Evolutionary conservation across 2,113 vertebrate genomes (phyloP).

Genomic region (Tympanuchus pallidicinctus): DNA sequence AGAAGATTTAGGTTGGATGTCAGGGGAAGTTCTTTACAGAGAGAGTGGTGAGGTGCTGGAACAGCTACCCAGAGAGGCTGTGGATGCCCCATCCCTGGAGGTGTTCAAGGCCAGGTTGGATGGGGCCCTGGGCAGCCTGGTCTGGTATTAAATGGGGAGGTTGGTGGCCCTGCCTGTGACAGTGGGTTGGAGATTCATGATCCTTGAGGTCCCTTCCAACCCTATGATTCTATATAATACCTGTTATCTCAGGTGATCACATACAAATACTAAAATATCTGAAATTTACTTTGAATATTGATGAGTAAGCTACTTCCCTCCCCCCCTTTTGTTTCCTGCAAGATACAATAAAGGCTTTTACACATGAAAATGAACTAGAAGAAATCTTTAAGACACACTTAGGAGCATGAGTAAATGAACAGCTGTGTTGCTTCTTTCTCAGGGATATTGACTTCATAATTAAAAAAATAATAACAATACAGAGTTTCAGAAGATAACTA

Average conservation of each 20-base stretch:
- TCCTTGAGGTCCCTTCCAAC: too few relatives aligned
- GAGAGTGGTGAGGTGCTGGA: too few relatives aligned
- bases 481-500: neutral
- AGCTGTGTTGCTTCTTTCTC: neutral
- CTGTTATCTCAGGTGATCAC: neutral
- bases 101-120: too few relatives aligned
- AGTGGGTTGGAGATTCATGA: too few relatives aligned
- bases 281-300: neutral
- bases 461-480: neutral
- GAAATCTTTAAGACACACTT: neutral
- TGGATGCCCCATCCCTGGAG: too few relatives aligned
- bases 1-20: too few relatives aligned
- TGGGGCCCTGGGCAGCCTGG: too few relatives aligned
- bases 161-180: too few relatives aligned
- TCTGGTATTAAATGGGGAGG: too few relatives aligned
- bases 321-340: neutral
- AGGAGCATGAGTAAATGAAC: neutral
- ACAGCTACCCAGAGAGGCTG: too few relatives aligned
- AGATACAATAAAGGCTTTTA: neutral
- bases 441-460: neutral
- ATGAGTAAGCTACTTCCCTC: neutral
- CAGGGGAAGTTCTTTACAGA: too few relatives aligned
- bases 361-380: neutral
- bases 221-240: neutral
- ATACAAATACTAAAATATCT: neutral